Evolutionary conservation across 2,888 invertebrate genomes (phyloP).

Genomic region (Auanema freiburgensis): DNA sequence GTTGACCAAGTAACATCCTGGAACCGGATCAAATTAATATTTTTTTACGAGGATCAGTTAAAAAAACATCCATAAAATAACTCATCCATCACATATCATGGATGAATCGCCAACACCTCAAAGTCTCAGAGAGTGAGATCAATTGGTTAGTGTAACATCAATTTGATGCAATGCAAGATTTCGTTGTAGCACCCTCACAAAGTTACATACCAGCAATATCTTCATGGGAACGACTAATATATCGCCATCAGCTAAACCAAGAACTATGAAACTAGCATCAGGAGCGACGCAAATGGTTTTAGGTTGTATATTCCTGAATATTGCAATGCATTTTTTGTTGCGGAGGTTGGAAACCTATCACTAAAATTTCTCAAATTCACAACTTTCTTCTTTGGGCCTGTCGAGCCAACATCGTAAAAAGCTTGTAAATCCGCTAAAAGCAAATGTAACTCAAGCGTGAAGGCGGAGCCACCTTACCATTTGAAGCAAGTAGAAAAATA

Average conservation of each 20-base stretch:
- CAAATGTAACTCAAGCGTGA: not conserved
- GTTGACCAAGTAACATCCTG: slow-evolving; percentile 1
- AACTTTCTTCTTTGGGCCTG: slow-evolving; percentile 31
- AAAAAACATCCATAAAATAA: no score
- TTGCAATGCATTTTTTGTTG: not conserved
- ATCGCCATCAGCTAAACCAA: slow-evolving; percentile 49
- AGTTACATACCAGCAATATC: slow-evolving; percentile 34
- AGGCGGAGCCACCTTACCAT: slow-evolving; percentile 33
- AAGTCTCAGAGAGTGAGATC: no score
- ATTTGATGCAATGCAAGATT: no score
- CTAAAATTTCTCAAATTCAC: slow-evolving; percentile 23
- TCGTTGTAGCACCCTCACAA: no score
- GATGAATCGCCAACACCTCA: no score
- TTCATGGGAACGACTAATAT: slow-evolving; percentile 48
- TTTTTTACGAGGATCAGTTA: no score
- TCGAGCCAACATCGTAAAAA: slow-evolving; percentile 34
- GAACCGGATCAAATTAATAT: not conserved
- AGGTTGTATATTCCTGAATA: slow-evolving; percentile 11
- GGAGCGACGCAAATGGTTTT: slow-evolving; percentile 36
- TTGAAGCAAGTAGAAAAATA: slow-evolving; percentile 49
- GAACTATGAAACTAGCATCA: slow-evolving; percentile 49
- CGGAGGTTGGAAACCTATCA: not conserved
- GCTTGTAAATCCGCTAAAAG: slow-evolving; percentile 36
- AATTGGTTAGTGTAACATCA: no score
- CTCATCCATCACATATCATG: no score